Evolutionary conservation across 2,797 vertebrate species (phyloP).

Genomic region (Chaetophractus vellerosus): DNA sequence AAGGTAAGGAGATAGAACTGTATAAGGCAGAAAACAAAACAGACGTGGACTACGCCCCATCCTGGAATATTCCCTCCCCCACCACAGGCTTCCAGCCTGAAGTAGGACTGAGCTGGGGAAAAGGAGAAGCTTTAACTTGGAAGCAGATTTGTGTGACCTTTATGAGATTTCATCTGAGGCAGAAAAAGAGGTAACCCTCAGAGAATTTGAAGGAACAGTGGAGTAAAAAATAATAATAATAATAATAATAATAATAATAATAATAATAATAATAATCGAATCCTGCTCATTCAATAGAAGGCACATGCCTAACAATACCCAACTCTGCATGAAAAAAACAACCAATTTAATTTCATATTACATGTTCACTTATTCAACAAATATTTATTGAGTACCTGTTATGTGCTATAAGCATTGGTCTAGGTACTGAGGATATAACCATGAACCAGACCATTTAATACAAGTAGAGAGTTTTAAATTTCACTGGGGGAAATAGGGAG

Average conservation of each 20-base stretch:
- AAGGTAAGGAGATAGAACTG: background rate
- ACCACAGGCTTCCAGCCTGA: background rate
- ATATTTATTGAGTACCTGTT: background rate
- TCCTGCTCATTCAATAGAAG: constrained; percentile 32
- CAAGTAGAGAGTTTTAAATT: constrained; percentile 31
- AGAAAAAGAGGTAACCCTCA: background rate
- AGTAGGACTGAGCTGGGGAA: background rate
- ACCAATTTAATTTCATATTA: constrained; percentile 13
- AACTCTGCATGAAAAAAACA: constrained; percentile 9
- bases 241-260: background rate
- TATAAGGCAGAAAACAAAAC: constrained; percentile 8
- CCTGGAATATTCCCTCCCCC: too few relatives aligned
- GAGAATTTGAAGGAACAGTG: background rate
- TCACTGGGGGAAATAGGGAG: too few relatives aligned
- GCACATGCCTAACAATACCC: background rate
- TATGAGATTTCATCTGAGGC: background rate
- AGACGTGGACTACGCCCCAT: background rate
- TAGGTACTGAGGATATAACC: background rate
- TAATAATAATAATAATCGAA: background rate
- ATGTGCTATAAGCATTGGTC: background rate
- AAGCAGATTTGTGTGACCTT: background rate
- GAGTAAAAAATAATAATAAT: constrained; percentile 41
- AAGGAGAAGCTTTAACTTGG: constrained; percentile 23
- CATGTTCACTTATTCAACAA: background rate
- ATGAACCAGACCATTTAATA: background rate